Evolutionary conservation across 1,140 invertebrate species (phyloP).

Genomic region (Drosophila parabipectinata): DNA sequence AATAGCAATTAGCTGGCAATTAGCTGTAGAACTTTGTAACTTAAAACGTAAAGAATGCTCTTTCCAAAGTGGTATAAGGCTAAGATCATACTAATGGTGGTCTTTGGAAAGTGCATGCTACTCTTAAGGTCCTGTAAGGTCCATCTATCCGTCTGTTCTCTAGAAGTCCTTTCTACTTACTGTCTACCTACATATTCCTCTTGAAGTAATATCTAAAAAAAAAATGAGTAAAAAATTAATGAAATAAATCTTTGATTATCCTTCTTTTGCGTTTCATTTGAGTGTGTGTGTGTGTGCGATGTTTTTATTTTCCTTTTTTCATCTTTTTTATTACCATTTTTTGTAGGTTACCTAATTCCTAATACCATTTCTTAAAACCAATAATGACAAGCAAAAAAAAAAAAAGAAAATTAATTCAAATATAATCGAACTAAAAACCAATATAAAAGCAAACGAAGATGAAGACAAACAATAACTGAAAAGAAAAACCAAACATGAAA

Average conservation of each 20-base stretch:
- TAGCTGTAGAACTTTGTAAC: background rate
- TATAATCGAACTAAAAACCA: constrained; percentile 34
- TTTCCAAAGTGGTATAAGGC: constrained; percentile 4
- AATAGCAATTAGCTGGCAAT: background rate
- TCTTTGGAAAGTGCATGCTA: constrained; percentile 20
- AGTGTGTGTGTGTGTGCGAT: constrained; percentile 60
- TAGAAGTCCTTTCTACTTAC: background rate
- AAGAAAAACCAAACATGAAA: constrained; percentile 32
- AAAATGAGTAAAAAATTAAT: constrained; percentile 13
- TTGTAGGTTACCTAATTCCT: constrained; percentile 84
- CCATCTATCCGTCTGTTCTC: background rate
- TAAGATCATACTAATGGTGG: background rate
- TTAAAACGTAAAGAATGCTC: constrained; percentile 3
- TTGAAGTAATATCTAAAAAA: background rate
- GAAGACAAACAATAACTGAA: constrained; percentile 45
- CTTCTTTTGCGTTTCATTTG: constrained; percentile 32
- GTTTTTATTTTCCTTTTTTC: constrained; percentile 77
- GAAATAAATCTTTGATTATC: constrained; percentile 9
- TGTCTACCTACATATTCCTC: background rate
- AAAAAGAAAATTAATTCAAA: constrained; percentile 39
- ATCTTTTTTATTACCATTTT: constrained; percentile 84
- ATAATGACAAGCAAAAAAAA: constrained; percentile 45
- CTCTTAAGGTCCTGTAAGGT: constrained; percentile 9
- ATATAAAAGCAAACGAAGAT: constrained; percentile 27
- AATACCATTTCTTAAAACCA: constrained; percentile 69